Evolutionary conservation across 1,140 invertebrate species (phyloP).

Genomic region (Rhopalosiphum maidis): DNA sequence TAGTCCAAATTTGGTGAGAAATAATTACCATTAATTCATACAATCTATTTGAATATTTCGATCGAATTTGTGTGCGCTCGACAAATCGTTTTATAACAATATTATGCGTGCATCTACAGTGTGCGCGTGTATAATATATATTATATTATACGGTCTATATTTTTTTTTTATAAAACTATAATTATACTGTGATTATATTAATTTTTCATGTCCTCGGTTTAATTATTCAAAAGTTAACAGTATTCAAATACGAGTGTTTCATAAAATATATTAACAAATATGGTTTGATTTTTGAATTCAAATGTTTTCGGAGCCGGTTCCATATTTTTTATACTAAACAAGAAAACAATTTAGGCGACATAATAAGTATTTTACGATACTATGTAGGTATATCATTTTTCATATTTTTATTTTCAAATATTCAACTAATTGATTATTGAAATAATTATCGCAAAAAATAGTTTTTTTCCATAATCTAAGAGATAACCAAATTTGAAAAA

Average conservation of each 20-base stretch:
- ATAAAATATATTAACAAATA: background rate
- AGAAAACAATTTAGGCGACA: background rate
- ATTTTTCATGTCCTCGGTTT: background rate
- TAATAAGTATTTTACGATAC: background rate
- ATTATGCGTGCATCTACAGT: background rate
- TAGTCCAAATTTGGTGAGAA: background rate
- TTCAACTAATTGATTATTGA: background rate
- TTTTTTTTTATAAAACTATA: background rate
- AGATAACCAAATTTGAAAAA: background rate
- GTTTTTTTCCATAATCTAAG: background rate
- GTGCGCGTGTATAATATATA: background rate
- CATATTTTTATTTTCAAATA: background rate
- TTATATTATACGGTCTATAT: background rate
- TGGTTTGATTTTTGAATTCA: background rate
- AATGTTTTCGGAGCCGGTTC: rapidly evolving
- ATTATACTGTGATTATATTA: background rate
- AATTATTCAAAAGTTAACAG: background rate
- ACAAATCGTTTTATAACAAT: background rate
- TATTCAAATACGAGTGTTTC: background rate
- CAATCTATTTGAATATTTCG: background rate
- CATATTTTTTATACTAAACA: background rate
- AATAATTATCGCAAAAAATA: background rate
- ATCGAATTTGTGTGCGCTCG: background rate
- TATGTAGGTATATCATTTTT: too few species aligned
- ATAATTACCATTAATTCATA: background rate